Conservation (phyloP, 2,888 invertebrate species). For the Orthosia cruda region DNA sequence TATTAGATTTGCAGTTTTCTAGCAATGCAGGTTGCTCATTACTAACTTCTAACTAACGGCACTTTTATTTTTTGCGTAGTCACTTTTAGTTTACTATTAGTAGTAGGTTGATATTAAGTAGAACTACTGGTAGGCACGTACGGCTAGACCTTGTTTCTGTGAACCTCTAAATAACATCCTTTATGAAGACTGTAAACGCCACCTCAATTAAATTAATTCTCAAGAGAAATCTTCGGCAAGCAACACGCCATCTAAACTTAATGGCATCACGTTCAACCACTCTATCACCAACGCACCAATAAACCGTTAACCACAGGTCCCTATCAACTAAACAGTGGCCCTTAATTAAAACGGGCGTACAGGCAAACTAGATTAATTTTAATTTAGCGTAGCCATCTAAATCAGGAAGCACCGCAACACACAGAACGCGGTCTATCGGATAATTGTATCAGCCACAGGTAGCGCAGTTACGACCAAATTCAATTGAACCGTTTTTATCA, state of each 20-base stretch:
- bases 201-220: slow-evolving; percentile 1
- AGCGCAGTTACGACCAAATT: slow-evolving; percentile 55
- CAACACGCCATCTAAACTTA: not conserved
- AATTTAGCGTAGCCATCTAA: slow-evolving; percentile 55
- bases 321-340: slow-evolving; percentile 41
- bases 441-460: slow-evolving; percentile 62
- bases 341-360: slow-evolving; percentile 57
- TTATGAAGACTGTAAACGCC: no score
- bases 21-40: not conserved
- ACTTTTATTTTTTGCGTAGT: no score
- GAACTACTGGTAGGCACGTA: no score
- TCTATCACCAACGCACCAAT: slow-evolving; percentile 13
- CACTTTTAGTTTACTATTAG: no score
- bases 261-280: slow-evolving; percentile 3
- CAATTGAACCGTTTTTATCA: slow-evolving; percentile 42
- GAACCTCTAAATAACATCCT: no score
- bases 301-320: slow-evolving; percentile 32
- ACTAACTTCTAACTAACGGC: no score
- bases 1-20: not conserved
- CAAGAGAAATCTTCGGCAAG: not conserved
- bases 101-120: no score
- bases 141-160: no score
- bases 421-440: slow-evolving; percentile 47
- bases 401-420: slow-evolving; percentile 56
- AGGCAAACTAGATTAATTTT: slow-evolving; percentile 61